Evolutionary conservation across 2,888 invertebrate genomes (phyloP), one percentile per base, ranked within the genome.

Genomic region (Scelioninae gen. 1): DNA sequence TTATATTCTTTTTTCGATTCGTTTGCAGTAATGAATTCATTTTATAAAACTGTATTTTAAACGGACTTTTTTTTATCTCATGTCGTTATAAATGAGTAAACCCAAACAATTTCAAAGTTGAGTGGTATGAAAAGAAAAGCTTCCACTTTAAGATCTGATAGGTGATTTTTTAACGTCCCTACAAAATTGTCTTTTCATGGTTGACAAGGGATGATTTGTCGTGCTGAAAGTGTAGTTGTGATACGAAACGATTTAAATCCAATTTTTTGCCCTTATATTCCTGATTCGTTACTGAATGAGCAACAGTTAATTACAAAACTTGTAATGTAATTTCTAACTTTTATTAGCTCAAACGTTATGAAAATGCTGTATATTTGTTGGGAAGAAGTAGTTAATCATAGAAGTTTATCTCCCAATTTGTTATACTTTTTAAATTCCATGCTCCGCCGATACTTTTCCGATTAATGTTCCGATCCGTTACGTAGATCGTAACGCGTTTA

Each of bases 81-180:
- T 62, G 31, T 15, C 31, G 32, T 62, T 31, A 38, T 49, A 63
- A 63, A 66, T 66, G 23, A 38, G 31, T 11, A 53, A 66, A n/a
- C 11, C 9, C 29, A 31, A 38, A 23, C 7, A 53, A 66, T 63
- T 40, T 66, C 10, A n/a, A 16, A 23, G 32, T 6, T 38, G 40
- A 40, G 38, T 13, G 38, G 29, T 1, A 9, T 23, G 40, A 38
- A 53, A 66, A n/a, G 29, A 29, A 58, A 49, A 49, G 32, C 34
- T 58, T 58, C 47, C 34, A 45, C 15, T 58, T 69, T 58, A 38
- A 69, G 23, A 47, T 38, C 34, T 49, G 56, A 58, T 69, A 58
- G 47, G 58, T 15, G 32, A 69, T 68, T 34, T 69, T 69, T 69
- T 69, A 49, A 58, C 23, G 15, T 47, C 6, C 29, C 29, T 29